Evolutionary conservation across 2,888 invertebrate genomes (phyloP).

Genomic region (Lymantria dispar): DNA sequence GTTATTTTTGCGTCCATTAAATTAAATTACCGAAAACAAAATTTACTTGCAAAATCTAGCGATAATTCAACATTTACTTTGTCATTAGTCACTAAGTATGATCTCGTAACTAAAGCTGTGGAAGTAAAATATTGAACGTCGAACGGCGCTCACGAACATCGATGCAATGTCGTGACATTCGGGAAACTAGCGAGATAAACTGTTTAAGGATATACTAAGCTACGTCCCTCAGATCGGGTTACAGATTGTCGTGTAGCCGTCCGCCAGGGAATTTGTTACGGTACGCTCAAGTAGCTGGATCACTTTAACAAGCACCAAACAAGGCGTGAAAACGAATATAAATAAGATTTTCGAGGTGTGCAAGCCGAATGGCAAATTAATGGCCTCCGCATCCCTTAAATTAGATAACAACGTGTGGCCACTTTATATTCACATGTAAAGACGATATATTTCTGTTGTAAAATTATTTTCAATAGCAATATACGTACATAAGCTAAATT

Average conservation of each 20-base stretch:
- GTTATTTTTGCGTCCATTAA: no score
- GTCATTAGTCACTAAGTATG: constrained; percentile 5
- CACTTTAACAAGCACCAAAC: constrained; percentile 48
- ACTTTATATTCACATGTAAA: constrained; percentile 13
- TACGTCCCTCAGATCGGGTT: constrained; percentile 45
- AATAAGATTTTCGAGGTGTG: constrained; percentile 32
- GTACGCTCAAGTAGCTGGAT: constrained; percentile 39
- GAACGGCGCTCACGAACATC: constrained; percentile 18
- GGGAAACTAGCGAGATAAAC: constrained; percentile 29
- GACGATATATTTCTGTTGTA: constrained; percentile 4
- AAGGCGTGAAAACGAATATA: constrained; percentile 43
- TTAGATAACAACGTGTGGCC: constrained; percentile 24
- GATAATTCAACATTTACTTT: no score
- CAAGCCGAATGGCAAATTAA: constrained; percentile 29
- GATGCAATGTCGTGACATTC: constrained; percentile 29
- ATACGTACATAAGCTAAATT: no score
- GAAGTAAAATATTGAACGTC: constrained; percentile 26
- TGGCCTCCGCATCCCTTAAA: constrained; percentile 21
- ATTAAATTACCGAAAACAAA: no score
- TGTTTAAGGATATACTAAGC: constrained; percentile 22
- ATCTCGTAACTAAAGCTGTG: constrained; percentile 18
- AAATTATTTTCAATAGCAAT: background rate
- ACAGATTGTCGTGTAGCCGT: constrained; percentile 55
- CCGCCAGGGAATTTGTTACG: constrained; percentile 51
- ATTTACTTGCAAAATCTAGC: no score